Evolutionary conservation across 2,113 vertebrate genomes (phyloP).

Genomic region (Petrocephalus zakoni): DNA sequence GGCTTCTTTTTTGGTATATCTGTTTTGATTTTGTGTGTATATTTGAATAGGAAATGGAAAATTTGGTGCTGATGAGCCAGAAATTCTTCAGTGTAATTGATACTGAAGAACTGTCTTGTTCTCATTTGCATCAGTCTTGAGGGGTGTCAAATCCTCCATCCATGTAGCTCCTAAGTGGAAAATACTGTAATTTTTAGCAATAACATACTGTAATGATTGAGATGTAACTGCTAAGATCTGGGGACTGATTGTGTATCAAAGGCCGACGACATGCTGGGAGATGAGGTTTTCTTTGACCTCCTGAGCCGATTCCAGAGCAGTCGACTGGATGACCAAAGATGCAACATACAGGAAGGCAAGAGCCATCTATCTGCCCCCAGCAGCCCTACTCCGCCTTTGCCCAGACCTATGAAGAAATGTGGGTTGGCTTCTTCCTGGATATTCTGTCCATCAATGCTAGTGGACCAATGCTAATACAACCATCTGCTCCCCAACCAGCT

Average conservation of each 20-base stretch:
- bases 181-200: neutral
- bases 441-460: neutral
- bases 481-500: conserved; percentile 48
- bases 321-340: conserved; percentile 94
- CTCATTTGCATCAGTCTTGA: neutral
- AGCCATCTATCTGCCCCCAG: conserved; percentile 48
- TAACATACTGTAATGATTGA: neutral
- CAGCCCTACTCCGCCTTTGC: conserved; percentile 57
- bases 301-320: conserved; percentile 90
- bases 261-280: conserved; percentile 65
- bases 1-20: neutral
- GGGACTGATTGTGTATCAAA: conserved; percentile 33
- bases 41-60: neutral
- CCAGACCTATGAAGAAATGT: conserved; percentile 72
- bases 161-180: neutral
- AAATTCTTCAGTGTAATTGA: neutral
- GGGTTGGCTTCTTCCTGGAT: conserved; percentile 42
- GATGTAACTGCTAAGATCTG: neutral
- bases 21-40: neutral
- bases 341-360: conserved; percentile 66
- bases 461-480: neutral
- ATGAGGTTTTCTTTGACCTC: conserved; percentile 90
- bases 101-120: neutral
- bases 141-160: neutral
- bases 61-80: neutral